Evolutionary conservation across 2,113 vertebrate species (phyloP), one percentile per base, ranked within the genome.

Genomic region (Cottus gobio): DNA sequence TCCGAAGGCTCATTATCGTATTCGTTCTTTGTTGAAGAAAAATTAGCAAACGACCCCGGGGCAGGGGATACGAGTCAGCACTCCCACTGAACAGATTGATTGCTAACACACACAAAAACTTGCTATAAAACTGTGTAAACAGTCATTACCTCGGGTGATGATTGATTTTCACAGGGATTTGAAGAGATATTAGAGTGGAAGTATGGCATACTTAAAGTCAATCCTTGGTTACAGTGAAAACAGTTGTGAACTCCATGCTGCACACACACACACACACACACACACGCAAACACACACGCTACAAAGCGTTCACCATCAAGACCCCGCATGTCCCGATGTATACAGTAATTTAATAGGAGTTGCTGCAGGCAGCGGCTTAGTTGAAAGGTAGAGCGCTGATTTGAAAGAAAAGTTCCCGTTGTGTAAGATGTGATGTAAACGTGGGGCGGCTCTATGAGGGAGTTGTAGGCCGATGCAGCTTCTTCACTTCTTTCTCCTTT

Each of bases 91-190:
- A 86, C 66, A 83, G 75, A 87, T 56, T 44, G 81, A 89, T 89
- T 58, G 4, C 84, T 86, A 77, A 84, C 3, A 46, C 4, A 46
- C 13, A 22, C 20, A 50, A 86, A 63, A 64, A 20, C 50, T 16
- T 2, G 13, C 67, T 79, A 84, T 85, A 85, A 84, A 87, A 71
- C 70, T 37, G 76, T 36, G 64, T 92, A 91, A 93, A 93, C 90
- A 90, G 76, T 90, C 83, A 91, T 93, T 92, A 91, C 85, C 83
- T 46, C 46, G 0, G 79, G 87, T 70, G 2, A 72, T 74, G 83
- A 87, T 58, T 86, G 86, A 73, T 87, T 87, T 87, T 90, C 83
- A 75, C 87, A 78, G 44, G 85, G 86, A 91, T 92, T 90, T 82
- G 24, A 79, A 39, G 54, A 88, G 89, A 89, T 90, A 87, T 85